Conservation (phyloP, 1,140 invertebrate species). For the Drosophila erecta region DNA sequence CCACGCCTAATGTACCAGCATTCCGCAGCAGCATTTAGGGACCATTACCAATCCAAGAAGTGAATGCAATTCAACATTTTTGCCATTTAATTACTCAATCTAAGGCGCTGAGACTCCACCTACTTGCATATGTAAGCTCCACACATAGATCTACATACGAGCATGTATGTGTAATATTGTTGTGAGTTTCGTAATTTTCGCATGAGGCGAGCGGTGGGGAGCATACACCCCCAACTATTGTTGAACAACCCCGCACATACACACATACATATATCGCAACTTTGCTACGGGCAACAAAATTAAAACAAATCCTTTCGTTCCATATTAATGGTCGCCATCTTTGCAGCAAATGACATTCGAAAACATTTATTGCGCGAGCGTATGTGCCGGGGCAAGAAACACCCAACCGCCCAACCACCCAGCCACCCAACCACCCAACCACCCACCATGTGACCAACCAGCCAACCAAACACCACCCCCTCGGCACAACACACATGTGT, state of each 20-base stretch:
- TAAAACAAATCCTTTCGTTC: slow-evolving; percentile 83
- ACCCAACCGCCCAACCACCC: slow-evolving; percentile 3
- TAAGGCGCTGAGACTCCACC: slow-evolving; percentile 30
- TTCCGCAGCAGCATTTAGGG: neutral
- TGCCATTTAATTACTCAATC: slow-evolving; percentile 63
- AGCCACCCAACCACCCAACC: neutral
- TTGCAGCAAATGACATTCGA: slow-evolving; percentile 82
- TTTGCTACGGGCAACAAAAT: slow-evolving; percentile 66
- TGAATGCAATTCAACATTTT: slow-evolving; percentile 57
- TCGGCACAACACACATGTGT: neutral
- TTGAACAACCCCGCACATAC: slow-evolving; percentile 15
- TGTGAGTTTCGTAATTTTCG: slow-evolving; percentile 32
- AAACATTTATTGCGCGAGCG: slow-evolving; percentile 77
- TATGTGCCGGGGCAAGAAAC: slow-evolving; percentile 4
- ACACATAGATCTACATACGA: neutral
- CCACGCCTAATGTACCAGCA: slow-evolving; percentile 8
- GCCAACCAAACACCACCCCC: slow-evolving; percentile 8
- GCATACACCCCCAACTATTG: slow-evolving; percentile 31
- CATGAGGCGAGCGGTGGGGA: slow-evolving; percentile 15
- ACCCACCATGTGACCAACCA: slow-evolving; percentile 44
- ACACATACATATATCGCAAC: slow-evolving; percentile 5
- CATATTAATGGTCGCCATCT: slow-evolving; percentile 83
- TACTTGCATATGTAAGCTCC: slow-evolving; percentile 49
- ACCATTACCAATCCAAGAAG: slow-evolving; percentile 23
- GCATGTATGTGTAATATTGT: neutral